A percentile compares a stretch with the other conserved stretches of the same genome.
Evolutionary conservation across 2,113 vertebrate species (phyloP).

Genomic region (Pyrgilauda ruficollis): DNA sequence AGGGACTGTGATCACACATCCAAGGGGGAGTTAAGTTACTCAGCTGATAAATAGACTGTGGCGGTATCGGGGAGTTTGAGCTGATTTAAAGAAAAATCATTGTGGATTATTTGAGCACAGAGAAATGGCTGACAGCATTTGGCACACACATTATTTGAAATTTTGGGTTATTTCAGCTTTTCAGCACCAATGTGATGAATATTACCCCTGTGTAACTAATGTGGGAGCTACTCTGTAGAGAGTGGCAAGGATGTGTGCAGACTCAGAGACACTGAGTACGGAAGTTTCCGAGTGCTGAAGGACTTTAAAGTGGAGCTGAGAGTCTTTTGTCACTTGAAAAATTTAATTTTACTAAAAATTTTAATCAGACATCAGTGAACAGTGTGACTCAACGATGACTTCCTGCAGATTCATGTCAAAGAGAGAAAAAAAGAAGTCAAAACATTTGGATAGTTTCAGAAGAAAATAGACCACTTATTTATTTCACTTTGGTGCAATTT

Average conservation of each 20-base stretch:
- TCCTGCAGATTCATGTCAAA: not conserved
- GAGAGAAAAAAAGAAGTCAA: not conserved
- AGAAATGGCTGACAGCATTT: not conserved
- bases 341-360: not conserved
- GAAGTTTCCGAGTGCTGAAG: not conserved
- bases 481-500: not conserved
- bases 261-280: fast-evolving
- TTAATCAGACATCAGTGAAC: not conserved
- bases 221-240: not conserved
- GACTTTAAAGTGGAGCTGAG: not conserved
- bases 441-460: not conserved
- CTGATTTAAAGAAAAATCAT: not conserved
- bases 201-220: not conserved
- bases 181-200: not conserved
- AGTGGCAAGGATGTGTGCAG: not conserved
- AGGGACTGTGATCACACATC: not conserved
- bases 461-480: not conserved
- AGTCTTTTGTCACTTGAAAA: not conserved
- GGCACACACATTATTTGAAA: not conserved
- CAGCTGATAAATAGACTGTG: not conserved
- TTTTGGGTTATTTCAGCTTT: not conserved
- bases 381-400: fast-evolving
- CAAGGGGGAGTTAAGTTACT: not conserved
- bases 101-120: not conserved
- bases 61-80: not conserved